Conservation (phyloP, 2,888 invertebrate genomes). For the Oasisia sp. region DNA sequence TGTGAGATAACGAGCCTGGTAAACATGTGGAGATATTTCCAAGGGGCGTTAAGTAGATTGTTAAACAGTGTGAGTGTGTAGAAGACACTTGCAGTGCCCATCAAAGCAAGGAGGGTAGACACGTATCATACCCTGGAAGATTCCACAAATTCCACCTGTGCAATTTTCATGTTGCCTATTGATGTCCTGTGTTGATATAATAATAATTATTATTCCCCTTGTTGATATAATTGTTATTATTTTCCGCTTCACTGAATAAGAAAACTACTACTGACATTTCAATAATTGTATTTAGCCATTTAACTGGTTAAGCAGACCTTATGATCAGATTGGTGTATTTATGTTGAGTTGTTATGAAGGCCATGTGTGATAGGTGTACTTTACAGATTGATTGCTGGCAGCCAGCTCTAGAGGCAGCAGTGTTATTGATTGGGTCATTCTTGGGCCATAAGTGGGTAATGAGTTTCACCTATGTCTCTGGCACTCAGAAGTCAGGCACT, state of each 20-base stretch:
- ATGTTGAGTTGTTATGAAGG: background rate
- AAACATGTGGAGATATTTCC: background rate
- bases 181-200: background rate
- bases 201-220: too few relatives aligned
- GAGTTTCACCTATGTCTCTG: background rate
- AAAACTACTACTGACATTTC: background rate
- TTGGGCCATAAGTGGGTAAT: background rate
- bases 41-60: background rate
- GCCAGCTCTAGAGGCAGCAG: background rate
- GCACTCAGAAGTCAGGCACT: background rate
- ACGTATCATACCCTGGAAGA: background rate
- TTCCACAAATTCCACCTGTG: background rate
- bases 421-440: conserved; percentile 1
- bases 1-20: background rate
- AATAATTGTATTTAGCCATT: background rate
- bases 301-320: background rate
- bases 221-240: background rate
- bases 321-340: background rate
- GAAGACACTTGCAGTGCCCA: background rate
- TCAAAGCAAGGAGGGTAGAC: background rate
- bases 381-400: background rate
- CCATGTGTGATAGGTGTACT: background rate
- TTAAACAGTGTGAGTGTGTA: background rate
- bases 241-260: background rate
- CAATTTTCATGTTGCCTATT: too few relatives aligned